A percentile compares a stretch with the other conserved stretches of the same genome.
Conservation (phyloP, 2,888 invertebrate species). For the Autographa pulchrina region DNA sequence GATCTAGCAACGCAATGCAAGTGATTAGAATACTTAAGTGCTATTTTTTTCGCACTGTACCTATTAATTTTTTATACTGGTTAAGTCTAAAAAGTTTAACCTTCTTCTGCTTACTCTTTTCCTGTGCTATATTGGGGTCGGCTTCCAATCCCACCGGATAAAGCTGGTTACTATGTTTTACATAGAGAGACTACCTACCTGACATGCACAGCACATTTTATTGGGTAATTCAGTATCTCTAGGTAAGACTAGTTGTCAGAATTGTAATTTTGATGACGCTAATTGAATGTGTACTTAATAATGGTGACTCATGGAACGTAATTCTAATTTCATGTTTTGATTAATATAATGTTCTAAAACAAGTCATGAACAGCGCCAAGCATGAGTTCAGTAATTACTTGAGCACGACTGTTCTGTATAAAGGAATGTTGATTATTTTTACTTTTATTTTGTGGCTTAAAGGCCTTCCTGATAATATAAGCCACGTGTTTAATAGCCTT, state of each 20-base stretch:
- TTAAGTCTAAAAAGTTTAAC: too few species aligned
- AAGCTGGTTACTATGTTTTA: too few species aligned
- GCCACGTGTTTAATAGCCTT: not conserved
- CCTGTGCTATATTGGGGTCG: too few species aligned
- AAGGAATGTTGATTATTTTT: conserved; percentile 14
- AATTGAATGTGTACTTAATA: conserved; percentile 24
- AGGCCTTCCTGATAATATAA: not conserved
- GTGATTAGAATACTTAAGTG: conserved; percentile 45
- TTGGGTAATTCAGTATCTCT: not conserved
- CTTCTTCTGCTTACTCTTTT: too few species aligned
- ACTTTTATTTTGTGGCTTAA: not conserved
- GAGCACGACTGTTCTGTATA: conserved; percentile 29
- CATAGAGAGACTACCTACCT: not conserved
- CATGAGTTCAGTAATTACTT: conserved; percentile 32
- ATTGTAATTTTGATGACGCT: conserved; percentile 5
- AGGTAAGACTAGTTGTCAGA: not conserved
- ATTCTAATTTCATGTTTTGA: conserved; percentile 30
- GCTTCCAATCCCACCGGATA: too few species aligned
- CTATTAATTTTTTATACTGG: not conserved
- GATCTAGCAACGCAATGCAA: conserved; percentile 46
- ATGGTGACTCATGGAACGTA: conserved; percentile 22
- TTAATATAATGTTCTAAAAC: conserved; percentile 28
- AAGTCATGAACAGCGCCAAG: conserved; percentile 20
- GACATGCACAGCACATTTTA: not conserved
- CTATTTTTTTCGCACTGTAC: conserved; percentile 34